Conservation (phyloP, 1,140 invertebrate genomes). For the Drosophila pachea region DNA sequence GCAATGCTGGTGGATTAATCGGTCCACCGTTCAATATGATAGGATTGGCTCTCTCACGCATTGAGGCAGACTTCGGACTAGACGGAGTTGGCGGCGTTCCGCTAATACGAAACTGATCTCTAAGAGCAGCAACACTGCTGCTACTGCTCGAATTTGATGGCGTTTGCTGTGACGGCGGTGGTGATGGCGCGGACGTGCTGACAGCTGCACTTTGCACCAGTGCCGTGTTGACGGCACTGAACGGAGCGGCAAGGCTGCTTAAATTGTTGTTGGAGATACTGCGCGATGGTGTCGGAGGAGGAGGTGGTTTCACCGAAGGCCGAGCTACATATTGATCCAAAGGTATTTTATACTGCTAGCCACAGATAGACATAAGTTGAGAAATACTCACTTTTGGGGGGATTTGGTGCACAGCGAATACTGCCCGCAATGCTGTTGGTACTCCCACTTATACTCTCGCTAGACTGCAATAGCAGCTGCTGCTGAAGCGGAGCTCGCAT, state of each 20-base stretch:
- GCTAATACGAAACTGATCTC: conserved; percentile 66
- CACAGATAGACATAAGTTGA: not conserved
- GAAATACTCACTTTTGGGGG: conserved; percentile 66
- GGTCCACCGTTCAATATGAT: conserved; percentile 74
- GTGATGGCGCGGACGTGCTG: conserved; percentile 49
- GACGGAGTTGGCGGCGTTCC: conserved; percentile 56
- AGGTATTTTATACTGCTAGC: not conserved
- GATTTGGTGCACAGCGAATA: conserved; percentile 67
- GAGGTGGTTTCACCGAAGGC: conserved; percentile 75
- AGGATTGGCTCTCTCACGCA: conserved; percentile 62
- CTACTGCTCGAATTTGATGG: conserved; percentile 65
- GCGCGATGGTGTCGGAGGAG: conserved; percentile 75
- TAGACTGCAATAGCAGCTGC: conserved; percentile 46
- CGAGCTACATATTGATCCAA: conserved; percentile 46
- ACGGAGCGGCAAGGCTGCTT: conserved; percentile 49
- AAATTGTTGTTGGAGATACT: conserved; percentile 78
- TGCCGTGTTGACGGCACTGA: conserved; percentile 64
- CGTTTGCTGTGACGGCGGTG: conserved; percentile 49
- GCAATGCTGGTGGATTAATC: conserved; percentile 71
- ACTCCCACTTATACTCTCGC: conserved; percentile 55
- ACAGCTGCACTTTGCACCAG: conserved; percentile 54
- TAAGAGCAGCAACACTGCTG: conserved; percentile 66
- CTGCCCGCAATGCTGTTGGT: conserved; percentile 58
- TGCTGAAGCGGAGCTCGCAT: conserved; percentile 66
- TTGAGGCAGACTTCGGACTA: conserved; percentile 52